These are phyloP conservation scores for Hyperoplus immaculatus DNA, from an alignment of 2,797 vertebrate species.

Conservation along the genomic window DNA sequence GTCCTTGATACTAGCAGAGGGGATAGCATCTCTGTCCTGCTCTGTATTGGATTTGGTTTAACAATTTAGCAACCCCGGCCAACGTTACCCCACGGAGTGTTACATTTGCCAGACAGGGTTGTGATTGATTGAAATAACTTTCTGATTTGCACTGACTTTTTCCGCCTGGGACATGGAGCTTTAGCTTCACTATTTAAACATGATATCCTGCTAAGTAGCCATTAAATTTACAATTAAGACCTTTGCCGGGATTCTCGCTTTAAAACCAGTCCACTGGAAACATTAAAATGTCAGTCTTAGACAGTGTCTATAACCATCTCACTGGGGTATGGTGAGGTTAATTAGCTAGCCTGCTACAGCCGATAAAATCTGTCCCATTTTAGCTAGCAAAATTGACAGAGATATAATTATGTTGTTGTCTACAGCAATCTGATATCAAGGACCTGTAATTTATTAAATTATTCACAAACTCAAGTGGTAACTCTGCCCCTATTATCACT, in stretches of 20 bases:
- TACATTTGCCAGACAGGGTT: slow-evolving; percentile 18
- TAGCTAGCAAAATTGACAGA: not conserved
- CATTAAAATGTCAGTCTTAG: not conserved
- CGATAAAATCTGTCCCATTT: not conserved
- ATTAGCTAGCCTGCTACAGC: not conserved
- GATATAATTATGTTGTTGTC: not conserved
- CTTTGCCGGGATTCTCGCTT: not conserved
- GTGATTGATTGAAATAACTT: slow-evolving; percentile 4
- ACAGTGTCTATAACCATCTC: not conserved
- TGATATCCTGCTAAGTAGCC: not conserved
- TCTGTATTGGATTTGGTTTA: slow-evolving; percentile 20
- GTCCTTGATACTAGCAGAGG: slow-evolving; percentile 4
- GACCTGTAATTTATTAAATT: not conserved
- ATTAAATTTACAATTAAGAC: not conserved
- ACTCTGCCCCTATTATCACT: not conserved
- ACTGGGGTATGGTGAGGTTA: not conserved
- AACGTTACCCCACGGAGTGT: not conserved
- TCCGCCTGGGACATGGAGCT: not conserved
- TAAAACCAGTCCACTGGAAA: not conserved
- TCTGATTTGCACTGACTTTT: not conserved
- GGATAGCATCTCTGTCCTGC: not conserved
- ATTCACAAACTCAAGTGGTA: not conserved
- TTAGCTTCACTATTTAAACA: not conserved
- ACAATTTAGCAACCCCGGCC: not conserved
- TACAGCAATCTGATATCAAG: not conserved